Base-by-base conservation (phyloP, 2,797 vertebrate genomes). In the Pseudopleuronectes americanus region DNA sequence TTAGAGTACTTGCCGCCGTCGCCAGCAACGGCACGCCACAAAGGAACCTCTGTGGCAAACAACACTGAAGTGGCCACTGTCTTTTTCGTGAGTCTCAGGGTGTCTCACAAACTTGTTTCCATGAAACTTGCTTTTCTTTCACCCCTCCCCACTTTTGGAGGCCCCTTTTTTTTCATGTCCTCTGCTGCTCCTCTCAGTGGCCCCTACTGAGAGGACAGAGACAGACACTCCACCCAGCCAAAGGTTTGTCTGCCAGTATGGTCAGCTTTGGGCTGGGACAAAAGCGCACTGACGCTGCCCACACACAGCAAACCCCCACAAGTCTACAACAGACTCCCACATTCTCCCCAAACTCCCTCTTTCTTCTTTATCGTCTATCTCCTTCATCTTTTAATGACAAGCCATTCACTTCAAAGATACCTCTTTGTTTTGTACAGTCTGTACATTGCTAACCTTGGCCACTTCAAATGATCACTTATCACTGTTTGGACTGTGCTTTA, bases 151-250 rank as follows among this genome's bases (percentile, higher is more conserved):
- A 72, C 90, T 90, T 89, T 90, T 93, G 88, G 82, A 90, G 86
- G 90, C 89, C 88, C 92, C 89, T 86, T 88, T 85, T 90, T 33
- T 89, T 86, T 76, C 81, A 86, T 86, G 84, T 90, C 71, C 84
- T 90, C 87, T 84, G 87, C 90, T 87, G 90, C 91, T 93, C 90
- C 92, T 92, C 88, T 90, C 84, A 90, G 87, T 91, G 91, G 91
- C 92, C 92, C 92, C 92, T 88, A 93, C 93, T 91, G 91, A 91
- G 90, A 93, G 89, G 88, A 88, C 86, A 90, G 92, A 93, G 92
- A 92, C 89, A 90, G 87, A 90, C 84, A 91, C 90, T 92, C 88
- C 85, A 77, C 87, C 89, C 88, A 91, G 88, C 90, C 88, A 91
- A 92, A 92, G 87, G 90, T 90, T 92, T 90, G 88, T 92, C 88